phyloP scores from a whole-genome alignment of 2,797 vertebrate genomes.

The Paguma larvata region DNA sequence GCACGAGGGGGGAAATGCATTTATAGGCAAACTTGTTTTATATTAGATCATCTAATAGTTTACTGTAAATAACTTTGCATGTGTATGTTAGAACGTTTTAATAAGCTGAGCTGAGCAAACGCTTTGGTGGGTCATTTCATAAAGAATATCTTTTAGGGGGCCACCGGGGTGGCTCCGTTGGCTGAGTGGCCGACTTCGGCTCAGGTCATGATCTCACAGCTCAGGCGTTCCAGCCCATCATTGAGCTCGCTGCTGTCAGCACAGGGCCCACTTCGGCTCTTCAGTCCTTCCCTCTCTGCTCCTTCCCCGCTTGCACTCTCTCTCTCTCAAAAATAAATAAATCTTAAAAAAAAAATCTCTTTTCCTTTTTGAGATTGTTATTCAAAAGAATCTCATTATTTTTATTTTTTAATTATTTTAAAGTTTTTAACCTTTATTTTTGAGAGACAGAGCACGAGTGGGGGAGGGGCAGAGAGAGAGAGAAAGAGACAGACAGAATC shows the following conservation, averaged over 20 bases:
- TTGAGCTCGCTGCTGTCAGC: too few relatives aligned
- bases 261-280: too few relatives aligned
- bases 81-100: not conserved
- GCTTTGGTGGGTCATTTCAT: not conserved
- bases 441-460: too few relatives aligned
- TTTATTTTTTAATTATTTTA: not conserved
- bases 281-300: too few relatives aligned
- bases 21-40: not conserved
- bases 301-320: too few relatives aligned
- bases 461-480: too few relatives aligned
- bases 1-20: not conserved
- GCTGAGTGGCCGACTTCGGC: too few relatives aligned
- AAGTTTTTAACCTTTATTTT: too few relatives aligned
- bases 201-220: too few relatives aligned
- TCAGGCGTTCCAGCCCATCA: too few relatives aligned
- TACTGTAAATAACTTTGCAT: not conserved
- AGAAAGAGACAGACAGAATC: too few relatives aligned
- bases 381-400: not conserved
- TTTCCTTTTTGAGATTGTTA: slow-evolving; percentile 8
- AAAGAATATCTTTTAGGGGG: not conserved
- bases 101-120: not conserved
- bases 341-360: not conserved
- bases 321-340: not conserved
- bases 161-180: not conserved
- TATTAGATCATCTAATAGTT: not conserved